Evolutionary conservation across 2,888 invertebrate species (phyloP).

Genomic region (Phaonia tiefii): DNA sequence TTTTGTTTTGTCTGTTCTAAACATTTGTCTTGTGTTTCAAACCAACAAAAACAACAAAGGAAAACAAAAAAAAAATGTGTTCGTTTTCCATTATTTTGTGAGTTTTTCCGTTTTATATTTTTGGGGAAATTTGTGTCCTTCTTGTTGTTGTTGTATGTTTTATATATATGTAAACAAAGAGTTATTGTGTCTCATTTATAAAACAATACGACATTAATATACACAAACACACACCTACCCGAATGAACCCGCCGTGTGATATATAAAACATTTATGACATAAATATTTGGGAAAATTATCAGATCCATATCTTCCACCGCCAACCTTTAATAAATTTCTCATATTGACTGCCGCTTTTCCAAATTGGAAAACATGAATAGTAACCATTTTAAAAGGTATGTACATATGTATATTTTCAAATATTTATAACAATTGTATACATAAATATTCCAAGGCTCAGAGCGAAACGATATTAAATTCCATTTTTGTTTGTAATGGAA

Average conservation of each 20-base stretch:
- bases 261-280: conserved; percentile 27
- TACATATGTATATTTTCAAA: too few species aligned
- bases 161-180: conserved; percentile 39
- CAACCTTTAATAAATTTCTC: neutral
- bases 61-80: neutral
- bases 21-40: conserved; percentile 41
- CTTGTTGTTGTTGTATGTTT: neutral
- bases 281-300: too few species aligned
- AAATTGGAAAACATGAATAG: conserved; percentile 7
- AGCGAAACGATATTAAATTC: too few species aligned
- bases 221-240: too few species aligned
- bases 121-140: neutral
- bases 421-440: conserved; percentile 54
- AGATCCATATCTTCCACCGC: too few species aligned
- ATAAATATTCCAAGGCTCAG: neutral
- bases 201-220: conserved; percentile 1
- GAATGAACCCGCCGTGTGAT: neutral
- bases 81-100: neutral
- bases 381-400: conserved; percentile 42
- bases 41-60: neutral
- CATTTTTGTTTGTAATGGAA: too few species aligned
- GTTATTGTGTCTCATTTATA: conserved; percentile 60
- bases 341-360: neutral
- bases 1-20: conserved; percentile 39
- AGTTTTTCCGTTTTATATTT: conserved; percentile 10